A percentile compares a stretch with the other conserved stretches of the same genome.
phyloP scores from a whole-genome alignment of 2,797 vertebrate genomes.

The Microhierax caerulescens region DNA sequence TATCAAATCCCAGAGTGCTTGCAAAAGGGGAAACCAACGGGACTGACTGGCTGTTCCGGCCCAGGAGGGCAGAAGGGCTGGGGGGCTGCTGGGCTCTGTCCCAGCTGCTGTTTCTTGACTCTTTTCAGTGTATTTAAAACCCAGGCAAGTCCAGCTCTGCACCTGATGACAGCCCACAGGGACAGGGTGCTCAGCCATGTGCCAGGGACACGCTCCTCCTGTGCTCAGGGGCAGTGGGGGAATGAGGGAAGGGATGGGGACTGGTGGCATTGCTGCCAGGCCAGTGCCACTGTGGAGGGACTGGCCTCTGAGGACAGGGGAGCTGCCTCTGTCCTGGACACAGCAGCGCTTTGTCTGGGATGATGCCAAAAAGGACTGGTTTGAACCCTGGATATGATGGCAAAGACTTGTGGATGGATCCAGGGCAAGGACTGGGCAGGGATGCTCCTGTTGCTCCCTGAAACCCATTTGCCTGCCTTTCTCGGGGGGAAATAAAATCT shows the following conservation, averaged over 20 bases:
- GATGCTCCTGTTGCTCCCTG: not conserved
- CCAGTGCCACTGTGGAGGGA: not conserved
- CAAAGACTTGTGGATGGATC: not conserved
- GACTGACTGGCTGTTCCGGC: not conserved
- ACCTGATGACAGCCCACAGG: not conserved
- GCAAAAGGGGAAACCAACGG: not conserved
- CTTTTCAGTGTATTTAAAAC: not conserved
- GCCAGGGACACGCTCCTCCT: accelerated
- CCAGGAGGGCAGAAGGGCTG: not conserved
- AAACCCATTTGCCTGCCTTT: not conserved
- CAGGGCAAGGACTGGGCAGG: not conserved
- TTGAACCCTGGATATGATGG: not conserved
- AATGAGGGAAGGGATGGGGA: not conserved
- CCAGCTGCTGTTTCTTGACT: not conserved
- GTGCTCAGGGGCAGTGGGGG: accelerated
- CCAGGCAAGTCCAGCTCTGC: not conserved
- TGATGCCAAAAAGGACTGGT: not conserved
- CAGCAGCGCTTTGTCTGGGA: not conserved
- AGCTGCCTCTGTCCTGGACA: not conserved
- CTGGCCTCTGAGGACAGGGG: accelerated
- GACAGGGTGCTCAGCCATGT: accelerated
- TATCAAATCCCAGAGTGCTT: accelerated
- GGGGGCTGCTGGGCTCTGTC: not conserved
- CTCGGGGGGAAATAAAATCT: accelerated
- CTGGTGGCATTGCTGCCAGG: not conserved